These are phyloP conservation scores for Fregata magnificens DNA, from an alignment of 2,113 vertebrate genomes.

Conservation along the genomic window DNA sequence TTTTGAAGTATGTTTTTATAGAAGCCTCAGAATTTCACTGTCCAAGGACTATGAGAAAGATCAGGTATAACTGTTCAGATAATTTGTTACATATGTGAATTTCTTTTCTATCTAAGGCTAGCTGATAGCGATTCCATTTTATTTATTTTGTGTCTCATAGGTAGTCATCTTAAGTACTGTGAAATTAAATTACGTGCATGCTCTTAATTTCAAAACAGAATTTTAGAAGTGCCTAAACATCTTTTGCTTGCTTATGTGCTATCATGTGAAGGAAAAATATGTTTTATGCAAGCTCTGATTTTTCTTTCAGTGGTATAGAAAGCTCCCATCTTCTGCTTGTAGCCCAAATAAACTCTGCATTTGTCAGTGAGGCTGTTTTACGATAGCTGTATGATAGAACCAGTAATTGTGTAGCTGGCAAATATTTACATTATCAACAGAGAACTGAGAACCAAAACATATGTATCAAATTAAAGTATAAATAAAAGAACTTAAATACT, in stretches of 20 bases:
- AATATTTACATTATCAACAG: neutral
- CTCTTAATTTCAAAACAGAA: conserved; percentile 54
- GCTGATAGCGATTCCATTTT: conserved; percentile 28
- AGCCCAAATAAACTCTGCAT: neutral
- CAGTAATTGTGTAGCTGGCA: neutral
- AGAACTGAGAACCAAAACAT: neutral
- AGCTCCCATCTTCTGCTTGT: neutral
- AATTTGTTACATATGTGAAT: neutral
- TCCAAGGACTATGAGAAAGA: neutral
- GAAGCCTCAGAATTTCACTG: conserved; percentile 28
- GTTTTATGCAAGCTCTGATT: conserved; percentile 36
- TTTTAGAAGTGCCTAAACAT: conserved; percentile 31
- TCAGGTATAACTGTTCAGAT: neutral
- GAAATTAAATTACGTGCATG: conserved; percentile 31
- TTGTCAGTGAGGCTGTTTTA: neutral
- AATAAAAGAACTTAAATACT: neutral
- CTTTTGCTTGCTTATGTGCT: conserved; percentile 48
- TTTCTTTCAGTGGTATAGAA: conserved; percentile 34
- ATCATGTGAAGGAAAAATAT: conserved; percentile 27
- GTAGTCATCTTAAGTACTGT: conserved; percentile 56
- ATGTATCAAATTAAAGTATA: neutral
- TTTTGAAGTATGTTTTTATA: conserved; percentile 10
- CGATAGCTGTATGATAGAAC: neutral
- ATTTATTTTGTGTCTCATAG: neutral
- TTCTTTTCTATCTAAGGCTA: conserved; percentile 34